Conservation (phyloP, 2,888 invertebrate species). For the Andrena bucephala region DNA sequence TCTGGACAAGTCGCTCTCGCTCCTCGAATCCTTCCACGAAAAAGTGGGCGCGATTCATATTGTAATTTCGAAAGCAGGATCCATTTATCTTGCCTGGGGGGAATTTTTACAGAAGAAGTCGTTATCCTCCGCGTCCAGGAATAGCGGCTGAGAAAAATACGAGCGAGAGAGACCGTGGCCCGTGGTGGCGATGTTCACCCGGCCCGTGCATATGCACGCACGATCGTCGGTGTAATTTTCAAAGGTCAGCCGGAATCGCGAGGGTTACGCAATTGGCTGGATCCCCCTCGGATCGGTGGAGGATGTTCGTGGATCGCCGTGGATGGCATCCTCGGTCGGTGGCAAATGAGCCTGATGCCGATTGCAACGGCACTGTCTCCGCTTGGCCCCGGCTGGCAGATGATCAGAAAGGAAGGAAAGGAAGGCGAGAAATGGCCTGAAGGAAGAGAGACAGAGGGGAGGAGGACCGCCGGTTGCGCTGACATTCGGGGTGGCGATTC, state of each 20-base stretch:
- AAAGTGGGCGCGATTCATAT: constrained; percentile 72
- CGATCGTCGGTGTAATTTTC: no score
- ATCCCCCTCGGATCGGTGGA: neutral
- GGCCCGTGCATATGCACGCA: no score
- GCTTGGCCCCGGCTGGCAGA: constrained; percentile 27
- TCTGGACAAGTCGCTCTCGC: constrained; percentile 1
- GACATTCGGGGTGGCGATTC: constrained; percentile 70
- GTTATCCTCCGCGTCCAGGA: constrained; percentile 56
- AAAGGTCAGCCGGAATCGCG: neutral
- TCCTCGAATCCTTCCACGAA: constrained; percentile 45
- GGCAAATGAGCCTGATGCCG: constrained; percentile 19
- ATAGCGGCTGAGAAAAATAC: constrained; percentile 23
- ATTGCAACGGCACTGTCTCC: constrained; percentile 14
- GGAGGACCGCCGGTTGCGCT: constrained; percentile 57
- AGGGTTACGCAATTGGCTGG: neutral
- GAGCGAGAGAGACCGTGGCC: neutral
- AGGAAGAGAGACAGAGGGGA: neutral
- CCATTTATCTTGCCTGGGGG: constrained; percentile 67
- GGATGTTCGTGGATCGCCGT: neutral
- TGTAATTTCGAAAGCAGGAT: constrained; percentile 70
- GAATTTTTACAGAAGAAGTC: constrained; percentile 64
- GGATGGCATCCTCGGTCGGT: neutral
- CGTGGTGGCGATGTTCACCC: no score
- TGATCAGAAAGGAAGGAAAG: constrained; percentile 31
- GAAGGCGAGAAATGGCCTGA: constrained; percentile 19